Evolutionary conservation across 2,888 invertebrate species (phyloP), one percentile per base, ranked within the genome.

Genomic region (Amblyteles armatorius): DNA sequence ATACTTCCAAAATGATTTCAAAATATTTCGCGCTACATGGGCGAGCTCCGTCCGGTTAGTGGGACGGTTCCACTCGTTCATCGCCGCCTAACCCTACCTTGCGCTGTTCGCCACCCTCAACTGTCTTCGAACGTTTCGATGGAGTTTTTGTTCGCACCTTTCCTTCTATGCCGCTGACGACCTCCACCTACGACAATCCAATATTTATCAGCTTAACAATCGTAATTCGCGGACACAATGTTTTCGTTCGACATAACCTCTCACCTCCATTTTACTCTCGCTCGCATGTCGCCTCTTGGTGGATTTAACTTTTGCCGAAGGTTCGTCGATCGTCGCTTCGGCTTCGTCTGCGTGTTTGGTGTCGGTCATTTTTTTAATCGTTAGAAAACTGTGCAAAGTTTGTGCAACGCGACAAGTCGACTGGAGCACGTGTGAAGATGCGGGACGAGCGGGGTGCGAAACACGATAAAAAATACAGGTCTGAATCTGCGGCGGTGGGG

Each of bases 151-250:
- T 88, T 88, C 93, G 94, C 33, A 91, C 88, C 73, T 91, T 94
- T 16, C 95, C 96, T 92, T 96, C 94, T 77, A 96, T 96, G 2
- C 96, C 96, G 90, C 96, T 96, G 44, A 96, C 95, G 80, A 95
- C 94, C 82, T 97, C 97, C 1, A 97, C 95, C 92, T 96, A 29
- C 9, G 16, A 44, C 26, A 60, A 82, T 63, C 13, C 2, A 19
- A 36, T 26, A 44, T 48, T 73, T 71, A 22, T 13, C 26, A 29
- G 33, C 40, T 33, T 19, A 22, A 33, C 48, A 69, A 48, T 29
- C 33, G 16, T 26, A 26, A 2, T 16, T 22, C 22, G 2, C 19
- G 13, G 19, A 4, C 13, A 57, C 4, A 50, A 69, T 26, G 48
- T 19, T 48, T 29, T 55, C 16, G 3, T 33, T 44, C 26, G n/a